These are phyloP conservation scores for Champsocephalus gunnari DNA, from an alignment of 2,797 vertebrate genomes.

Conservation along the genomic window DNA sequence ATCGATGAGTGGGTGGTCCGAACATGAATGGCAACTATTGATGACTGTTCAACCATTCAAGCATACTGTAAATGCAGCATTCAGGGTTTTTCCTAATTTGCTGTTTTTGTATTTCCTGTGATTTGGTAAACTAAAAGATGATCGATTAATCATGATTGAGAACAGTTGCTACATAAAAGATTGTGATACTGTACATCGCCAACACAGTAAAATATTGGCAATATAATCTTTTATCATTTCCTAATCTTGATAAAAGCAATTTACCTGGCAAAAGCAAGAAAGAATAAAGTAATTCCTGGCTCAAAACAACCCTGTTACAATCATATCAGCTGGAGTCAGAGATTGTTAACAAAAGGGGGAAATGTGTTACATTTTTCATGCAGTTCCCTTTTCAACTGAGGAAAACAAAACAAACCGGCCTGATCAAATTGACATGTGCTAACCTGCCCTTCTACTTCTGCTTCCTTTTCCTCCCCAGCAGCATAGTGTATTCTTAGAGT, in stretches of 20 bases:
- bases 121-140: not conserved
- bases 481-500: slow-evolving; percentile 41
- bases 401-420: slow-evolving; percentile 59
- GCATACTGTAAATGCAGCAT: not conserved
- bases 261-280: slow-evolving; percentile 14
- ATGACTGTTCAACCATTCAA: not conserved
- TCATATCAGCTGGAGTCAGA: slow-evolving; percentile 61
- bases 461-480: slow-evolving; percentile 28
- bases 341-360: slow-evolving; percentile 62
- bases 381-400: slow-evolving; percentile 50
- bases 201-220: not conserved
- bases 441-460: slow-evolving; percentile 25
- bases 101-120: not conserved
- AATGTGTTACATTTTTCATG: slow-evolving; percentile 73
- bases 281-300: slow-evolving; percentile 9
- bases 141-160: slow-evolving; percentile 8
- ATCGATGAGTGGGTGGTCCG: not conserved
- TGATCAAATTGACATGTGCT: slow-evolving; percentile 66
- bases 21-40: not conserved
- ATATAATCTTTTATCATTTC: slow-evolving; percentile 13
- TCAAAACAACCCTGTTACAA: slow-evolving; percentile 67
- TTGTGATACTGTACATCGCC: not conserved
- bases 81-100: not conserved
- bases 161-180: not conserved
- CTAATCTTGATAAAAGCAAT: slow-evolving; percentile 26